Evolutionary conservation across 2,797 vertebrate genomes (phyloP).

Genomic region (Gadopsis marmoratus): DNA sequence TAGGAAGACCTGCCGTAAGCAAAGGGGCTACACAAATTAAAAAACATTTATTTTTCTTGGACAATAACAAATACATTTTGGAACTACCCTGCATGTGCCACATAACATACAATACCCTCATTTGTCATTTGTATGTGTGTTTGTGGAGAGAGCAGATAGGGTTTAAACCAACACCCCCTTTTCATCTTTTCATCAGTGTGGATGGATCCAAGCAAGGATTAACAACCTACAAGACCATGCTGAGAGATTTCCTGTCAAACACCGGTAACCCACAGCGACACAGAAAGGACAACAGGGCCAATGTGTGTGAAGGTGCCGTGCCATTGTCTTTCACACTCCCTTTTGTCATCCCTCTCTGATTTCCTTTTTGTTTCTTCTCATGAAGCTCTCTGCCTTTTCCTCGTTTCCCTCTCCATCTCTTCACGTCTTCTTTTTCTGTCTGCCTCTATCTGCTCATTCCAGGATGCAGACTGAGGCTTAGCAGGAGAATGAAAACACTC

Average conservation of each 20-base stretch:
- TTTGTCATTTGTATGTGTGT: slow-evolving; percentile 26
- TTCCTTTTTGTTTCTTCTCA: neutral
- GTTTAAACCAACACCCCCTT: slow-evolving; percentile 32
- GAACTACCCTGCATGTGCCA: neutral
- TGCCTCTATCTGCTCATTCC: slow-evolving; percentile 30
- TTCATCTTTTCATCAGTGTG: slow-evolving; percentile 43
- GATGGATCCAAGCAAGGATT: slow-evolving; percentile 75
- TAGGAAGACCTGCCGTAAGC: neutral
- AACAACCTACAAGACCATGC: slow-evolving; percentile 67
- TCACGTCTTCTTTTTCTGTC: neutral
- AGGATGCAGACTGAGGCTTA: slow-evolving; percentile 45
- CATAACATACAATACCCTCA: neutral
- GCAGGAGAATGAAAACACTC: slow-evolving; percentile 54
- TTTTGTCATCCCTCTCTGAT: slow-evolving; percentile 5
- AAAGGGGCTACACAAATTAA: neutral
- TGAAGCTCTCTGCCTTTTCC: neutral
- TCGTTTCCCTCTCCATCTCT: neutral
- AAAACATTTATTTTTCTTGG: neutral
- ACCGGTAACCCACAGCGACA: slow-evolving; percentile 53
- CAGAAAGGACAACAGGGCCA: slow-evolving; percentile 46
- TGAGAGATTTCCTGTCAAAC: slow-evolving; percentile 79
- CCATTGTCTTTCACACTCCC: slow-evolving; percentile 27
- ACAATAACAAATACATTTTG: neutral
- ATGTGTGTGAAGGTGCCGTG: slow-evolving; percentile 35
- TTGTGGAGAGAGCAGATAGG: slow-evolving; percentile 23